phyloP scores from a whole-genome alignment of 2,888 invertebrate species.

The Limnephilus auricula region DNA sequence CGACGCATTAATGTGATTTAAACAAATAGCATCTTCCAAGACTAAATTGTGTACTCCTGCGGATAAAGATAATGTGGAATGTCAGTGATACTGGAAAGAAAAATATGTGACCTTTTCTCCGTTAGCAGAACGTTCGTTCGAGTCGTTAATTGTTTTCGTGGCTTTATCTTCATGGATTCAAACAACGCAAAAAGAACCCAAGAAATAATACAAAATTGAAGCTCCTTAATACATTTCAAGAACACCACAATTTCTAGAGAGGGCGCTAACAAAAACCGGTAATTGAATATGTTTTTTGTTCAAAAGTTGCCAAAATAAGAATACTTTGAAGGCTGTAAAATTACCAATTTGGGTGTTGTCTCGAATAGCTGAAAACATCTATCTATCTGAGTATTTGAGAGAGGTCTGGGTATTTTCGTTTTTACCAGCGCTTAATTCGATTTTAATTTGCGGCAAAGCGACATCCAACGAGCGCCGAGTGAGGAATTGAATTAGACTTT shows the following conservation, averaged over 20 bases:
- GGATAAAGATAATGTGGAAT: too few species aligned
- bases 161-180: not conserved
- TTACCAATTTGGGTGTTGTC: slow-evolving; percentile 44
- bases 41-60: too few species aligned
- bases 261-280: not conserved
- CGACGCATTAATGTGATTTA: too few species aligned
- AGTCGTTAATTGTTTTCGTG: not conserved
- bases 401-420: slow-evolving; percentile 24
- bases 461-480: slow-evolving; percentile 57
- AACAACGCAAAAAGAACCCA: too few species aligned
- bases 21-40: too few species aligned
- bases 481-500: slow-evolving; percentile 50
- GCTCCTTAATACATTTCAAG: not conserved
- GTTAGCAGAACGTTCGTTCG: not conserved
- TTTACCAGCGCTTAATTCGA: slow-evolving; percentile 53
- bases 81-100: not conserved
- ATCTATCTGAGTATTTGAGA: slow-evolving; percentile 5
- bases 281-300: slow-evolving; percentile 2
- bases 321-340: slow-evolving; percentile 9
- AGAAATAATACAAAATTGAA: not conserved
- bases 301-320: not conserved
- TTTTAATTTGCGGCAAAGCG: slow-evolving; percentile 61
- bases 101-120: not conserved
- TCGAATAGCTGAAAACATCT: slow-evolving; percentile 30
- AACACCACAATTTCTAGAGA: not conserved